phyloP scores from a whole-genome alignment of 1,140 invertebrate genomes.

The Polyergus mexicanus region DNA sequence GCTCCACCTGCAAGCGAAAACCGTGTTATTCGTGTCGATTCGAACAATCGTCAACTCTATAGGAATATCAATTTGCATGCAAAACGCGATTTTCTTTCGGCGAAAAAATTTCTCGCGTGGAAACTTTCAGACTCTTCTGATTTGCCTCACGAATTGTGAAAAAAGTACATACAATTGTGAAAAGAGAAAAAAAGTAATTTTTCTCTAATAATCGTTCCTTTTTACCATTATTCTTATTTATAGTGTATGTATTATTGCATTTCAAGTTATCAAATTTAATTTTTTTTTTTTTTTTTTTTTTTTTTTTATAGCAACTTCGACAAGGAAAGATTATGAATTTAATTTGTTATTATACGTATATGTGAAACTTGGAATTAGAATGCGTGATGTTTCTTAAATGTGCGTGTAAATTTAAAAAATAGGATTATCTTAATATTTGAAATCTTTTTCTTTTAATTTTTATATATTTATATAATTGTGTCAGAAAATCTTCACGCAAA shows the following conservation, averaged over 20 bases:
- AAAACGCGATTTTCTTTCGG: constrained; percentile 16
- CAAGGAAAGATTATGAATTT: background rate
- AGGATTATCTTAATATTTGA: background rate
- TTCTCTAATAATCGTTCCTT: background rate
- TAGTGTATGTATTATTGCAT: background rate
- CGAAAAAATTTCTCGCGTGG: constrained; percentile 18
- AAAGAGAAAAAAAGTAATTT: background rate
- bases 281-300: background rate
- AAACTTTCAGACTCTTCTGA: constrained; percentile 42
- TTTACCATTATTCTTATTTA: constrained; percentile 1
- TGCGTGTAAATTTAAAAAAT: background rate
- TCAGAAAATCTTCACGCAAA: constrained; percentile 44
- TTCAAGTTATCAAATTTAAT: background rate
- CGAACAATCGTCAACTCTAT: background rate
- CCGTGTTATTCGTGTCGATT: constrained; percentile 22
- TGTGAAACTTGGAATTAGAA: background rate
- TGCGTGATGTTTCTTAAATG: background rate
- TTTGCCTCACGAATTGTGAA: background rate
- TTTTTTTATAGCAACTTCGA: background rate
- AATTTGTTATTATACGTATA: background rate
- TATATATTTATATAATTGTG: constrained; percentile 6
- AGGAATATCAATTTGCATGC: constrained; percentile 49
- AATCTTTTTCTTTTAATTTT: background rate
- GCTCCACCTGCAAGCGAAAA: constrained; percentile 88
- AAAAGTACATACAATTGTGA: background rate